These are phyloP conservation scores for Nannoperca australis DNA, from an alignment of 2,797 vertebrate genomes.

Conservation along the genomic window DNA sequence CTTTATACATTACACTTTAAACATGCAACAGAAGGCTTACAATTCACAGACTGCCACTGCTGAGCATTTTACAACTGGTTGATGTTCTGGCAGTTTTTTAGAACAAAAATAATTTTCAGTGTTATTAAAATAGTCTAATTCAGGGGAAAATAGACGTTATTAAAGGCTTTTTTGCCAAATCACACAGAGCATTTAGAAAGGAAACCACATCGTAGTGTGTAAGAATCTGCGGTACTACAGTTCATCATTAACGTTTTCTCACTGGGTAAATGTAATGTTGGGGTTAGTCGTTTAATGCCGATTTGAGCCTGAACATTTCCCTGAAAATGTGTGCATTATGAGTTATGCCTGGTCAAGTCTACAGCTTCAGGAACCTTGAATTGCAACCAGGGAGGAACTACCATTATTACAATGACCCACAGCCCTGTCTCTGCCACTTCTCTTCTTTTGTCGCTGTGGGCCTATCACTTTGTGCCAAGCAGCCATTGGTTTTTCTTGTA, in stretches of 20 bases:
- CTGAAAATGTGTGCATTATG: background rate
- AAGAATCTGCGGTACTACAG: slow-evolving; percentile 49
- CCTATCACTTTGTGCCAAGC: background rate
- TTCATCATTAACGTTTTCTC: slow-evolving; percentile 55
- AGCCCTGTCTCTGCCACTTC: slow-evolving; percentile 18
- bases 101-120: slow-evolving; percentile 39
- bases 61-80: slow-evolving; percentile 44
- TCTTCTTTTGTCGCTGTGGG: background rate
- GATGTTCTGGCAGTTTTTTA: slow-evolving; percentile 25
- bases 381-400: background rate
- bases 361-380: background rate
- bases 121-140: slow-evolving; percentile 46
- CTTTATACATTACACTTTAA: slow-evolving; percentile 45
- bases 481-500: background rate
- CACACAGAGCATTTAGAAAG: slow-evolving; percentile 54
- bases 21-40: slow-evolving; percentile 16
- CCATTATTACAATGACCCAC: background rate
- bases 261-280: slow-evolving; percentile 37
- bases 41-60: slow-evolving; percentile 28
- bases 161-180: slow-evolving; percentile 64
- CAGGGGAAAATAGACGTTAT: slow-evolving; percentile 59
- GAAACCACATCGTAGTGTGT: slow-evolving; percentile 59
- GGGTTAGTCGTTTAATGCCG: slow-evolving; percentile 28
- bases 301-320: slow-evolving; percentile 31
- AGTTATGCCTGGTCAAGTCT: slow-evolving; percentile 15